These are phyloP conservation scores for Pyrocephalus nanus DNA, from an alignment of 2,797 vertebrate genomes.

Conservation along the genomic window DNA sequence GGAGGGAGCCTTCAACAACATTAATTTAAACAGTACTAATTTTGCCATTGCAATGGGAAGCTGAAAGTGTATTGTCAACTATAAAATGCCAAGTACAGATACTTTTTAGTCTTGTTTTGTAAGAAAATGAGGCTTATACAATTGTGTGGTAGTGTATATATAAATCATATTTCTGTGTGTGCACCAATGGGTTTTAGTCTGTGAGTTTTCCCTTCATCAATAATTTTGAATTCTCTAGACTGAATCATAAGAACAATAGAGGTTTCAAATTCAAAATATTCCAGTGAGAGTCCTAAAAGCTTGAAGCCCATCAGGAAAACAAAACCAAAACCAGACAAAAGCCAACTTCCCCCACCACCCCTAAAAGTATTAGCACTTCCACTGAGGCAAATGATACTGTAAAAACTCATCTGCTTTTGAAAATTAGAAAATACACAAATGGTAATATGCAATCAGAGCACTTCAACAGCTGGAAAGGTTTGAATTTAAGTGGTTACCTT, in stretches of 20 bases:
- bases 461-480: conserved; percentile 6
- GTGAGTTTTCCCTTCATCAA: background rate
- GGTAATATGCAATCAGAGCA: background rate
- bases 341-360: accelerated
- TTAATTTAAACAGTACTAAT: background rate
- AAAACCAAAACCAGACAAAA: background rate
- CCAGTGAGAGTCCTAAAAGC: background rate
- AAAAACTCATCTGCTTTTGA: background rate
- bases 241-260: background rate
- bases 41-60: background rate
- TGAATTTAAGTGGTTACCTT: background rate
- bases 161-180: background rate
- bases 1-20: background rate
- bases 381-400: background rate
- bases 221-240: background rate
- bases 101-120: background rate
- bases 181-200: background rate
- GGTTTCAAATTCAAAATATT: background rate
- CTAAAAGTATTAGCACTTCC: background rate
- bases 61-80: background rate
- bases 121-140: background rate
- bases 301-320: background rate
- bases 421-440: background rate
- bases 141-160: background rate
- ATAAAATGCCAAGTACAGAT: background rate